Conservation (phyloP, 2,888 invertebrate genomes). For the Ethmia dodecea region DNA sequence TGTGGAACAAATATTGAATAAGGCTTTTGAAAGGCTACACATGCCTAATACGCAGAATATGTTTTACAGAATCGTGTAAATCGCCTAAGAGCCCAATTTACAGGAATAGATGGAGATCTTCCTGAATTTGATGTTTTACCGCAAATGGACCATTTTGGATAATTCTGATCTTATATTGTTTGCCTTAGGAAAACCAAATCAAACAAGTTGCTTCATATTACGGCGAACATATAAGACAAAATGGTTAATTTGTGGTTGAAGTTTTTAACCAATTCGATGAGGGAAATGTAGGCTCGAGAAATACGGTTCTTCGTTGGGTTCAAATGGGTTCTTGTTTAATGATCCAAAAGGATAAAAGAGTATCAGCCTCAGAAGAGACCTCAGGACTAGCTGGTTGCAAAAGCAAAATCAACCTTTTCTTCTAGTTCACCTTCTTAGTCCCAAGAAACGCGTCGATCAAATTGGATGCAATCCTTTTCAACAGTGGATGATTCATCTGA, state of each 20-base stretch:
- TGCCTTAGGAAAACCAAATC: slow-evolving; percentile 4
- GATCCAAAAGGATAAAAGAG: no score
- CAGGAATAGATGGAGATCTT: not conserved
- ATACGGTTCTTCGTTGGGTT: no score
- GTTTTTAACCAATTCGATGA: not conserved
- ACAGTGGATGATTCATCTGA: no score
- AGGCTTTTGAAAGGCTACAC: slow-evolving; percentile 1
- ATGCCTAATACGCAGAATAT: slow-evolving; percentile 9
- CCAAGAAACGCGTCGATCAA: no score
- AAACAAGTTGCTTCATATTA: slow-evolving; percentile 6
- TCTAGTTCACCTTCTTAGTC: no score
- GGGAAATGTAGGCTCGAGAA: no score
- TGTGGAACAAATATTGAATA: slow-evolving; percentile 7
- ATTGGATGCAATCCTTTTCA: no score
- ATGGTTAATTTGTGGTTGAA: slow-evolving; percentile 3
- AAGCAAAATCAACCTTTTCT: no score
- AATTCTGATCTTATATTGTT: slow-evolving; percentile 3
- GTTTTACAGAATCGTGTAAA: slow-evolving; percentile 5
- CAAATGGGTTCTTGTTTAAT: no score
- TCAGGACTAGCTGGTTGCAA: no score
- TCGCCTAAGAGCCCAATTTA: slow-evolving; percentile 3
- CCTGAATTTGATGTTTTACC: slow-evolving; percentile 5
- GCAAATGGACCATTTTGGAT: slow-evolving; percentile 2
- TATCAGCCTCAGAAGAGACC: no score
- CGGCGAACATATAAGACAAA: slow-evolving; percentile 5